Conservation (phyloP, 2,113 vertebrate species). For the Ammospiza caudacuta region DNA sequence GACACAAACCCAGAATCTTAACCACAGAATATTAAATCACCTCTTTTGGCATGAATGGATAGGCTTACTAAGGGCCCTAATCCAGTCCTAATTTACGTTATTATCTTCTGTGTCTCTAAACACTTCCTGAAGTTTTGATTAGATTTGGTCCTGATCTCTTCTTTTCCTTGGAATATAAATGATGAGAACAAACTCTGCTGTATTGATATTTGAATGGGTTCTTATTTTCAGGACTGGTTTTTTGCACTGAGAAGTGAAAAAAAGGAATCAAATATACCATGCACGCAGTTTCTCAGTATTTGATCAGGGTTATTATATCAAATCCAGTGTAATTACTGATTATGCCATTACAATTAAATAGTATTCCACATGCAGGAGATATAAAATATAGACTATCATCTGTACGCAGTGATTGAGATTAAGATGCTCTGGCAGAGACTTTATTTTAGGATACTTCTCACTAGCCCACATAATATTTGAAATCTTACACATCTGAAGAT, state of each 20-base stretch:
- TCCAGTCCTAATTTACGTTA: constrained; percentile 46
- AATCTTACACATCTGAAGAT: not conserved
- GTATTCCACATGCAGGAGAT: not conserved
- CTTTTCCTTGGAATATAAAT: constrained; percentile 13
- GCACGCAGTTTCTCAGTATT: not conserved
- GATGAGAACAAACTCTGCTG: not conserved
- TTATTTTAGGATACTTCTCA: not conserved
- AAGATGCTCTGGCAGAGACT: not conserved
- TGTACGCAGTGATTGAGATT: not conserved
- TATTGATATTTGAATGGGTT: constrained; percentile 8
- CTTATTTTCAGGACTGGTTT: not conserved
- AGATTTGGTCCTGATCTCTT: constrained; percentile 13
- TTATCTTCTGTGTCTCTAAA: constrained; percentile 51
- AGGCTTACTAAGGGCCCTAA: constrained; percentile 51
- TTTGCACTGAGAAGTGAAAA: not conserved
- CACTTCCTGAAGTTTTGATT: constrained; percentile 53
- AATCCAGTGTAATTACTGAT: not conserved
- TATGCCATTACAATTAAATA: not conserved
- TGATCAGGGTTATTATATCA: not conserved
- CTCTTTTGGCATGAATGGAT: constrained; percentile 49
- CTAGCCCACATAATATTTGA: not conserved
- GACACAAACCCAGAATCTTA: constrained; percentile 33
- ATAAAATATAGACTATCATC: not conserved
- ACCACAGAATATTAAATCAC: constrained; percentile 57
- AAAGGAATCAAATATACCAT: not conserved